Evolutionary conservation across 1,140 invertebrate genomes (phyloP).

Genomic region (Penaeus japonicus): DNA sequence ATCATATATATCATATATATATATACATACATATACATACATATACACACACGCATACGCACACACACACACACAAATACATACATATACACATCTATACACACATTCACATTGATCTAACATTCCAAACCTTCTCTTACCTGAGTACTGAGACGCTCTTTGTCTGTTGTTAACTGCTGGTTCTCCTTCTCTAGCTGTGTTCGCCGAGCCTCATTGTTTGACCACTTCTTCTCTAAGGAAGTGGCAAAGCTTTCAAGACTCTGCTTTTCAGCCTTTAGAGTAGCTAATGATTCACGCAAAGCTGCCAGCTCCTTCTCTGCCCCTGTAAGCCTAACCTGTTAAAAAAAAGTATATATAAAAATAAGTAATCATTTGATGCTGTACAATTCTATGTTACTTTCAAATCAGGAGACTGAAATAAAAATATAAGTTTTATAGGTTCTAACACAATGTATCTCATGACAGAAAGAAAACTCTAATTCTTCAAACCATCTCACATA

Average conservation of each 20-base stretch:
- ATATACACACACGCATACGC: too few species aligned
- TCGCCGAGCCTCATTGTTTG: slow-evolving; percentile 46
- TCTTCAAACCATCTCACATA: too few species aligned
- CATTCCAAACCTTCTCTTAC: not conserved
- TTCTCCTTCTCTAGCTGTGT: slow-evolving; percentile 58
- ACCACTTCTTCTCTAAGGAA: slow-evolving; percentile 58
- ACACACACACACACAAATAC: too few species aligned
- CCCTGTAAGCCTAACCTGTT: slow-evolving; percentile 46
- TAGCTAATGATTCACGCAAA: slow-evolving; percentile 41
- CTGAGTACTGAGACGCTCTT: slow-evolving; percentile 53
- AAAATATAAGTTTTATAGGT: too few species aligned
- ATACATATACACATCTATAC: not conserved
- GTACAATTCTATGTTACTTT: too few species aligned
- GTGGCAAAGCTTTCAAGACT: slow-evolving; percentile 54
- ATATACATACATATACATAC: too few species aligned
- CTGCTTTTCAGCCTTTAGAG: slow-evolving; percentile 54
- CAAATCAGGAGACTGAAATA: too few species aligned
- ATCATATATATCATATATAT: too few species aligned
- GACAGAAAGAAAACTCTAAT: too few species aligned
- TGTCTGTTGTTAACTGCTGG: slow-evolving; percentile 52
- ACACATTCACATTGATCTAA: not conserved
- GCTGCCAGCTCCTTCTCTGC: slow-evolving; percentile 51
- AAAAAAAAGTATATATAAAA: not conserved
- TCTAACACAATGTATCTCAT: too few species aligned
- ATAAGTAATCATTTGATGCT: too few species aligned